Evolutionary conservation across 2,113 vertebrate genomes (phyloP).

Genomic region (Dendropsophus ebraccatus): DNA sequence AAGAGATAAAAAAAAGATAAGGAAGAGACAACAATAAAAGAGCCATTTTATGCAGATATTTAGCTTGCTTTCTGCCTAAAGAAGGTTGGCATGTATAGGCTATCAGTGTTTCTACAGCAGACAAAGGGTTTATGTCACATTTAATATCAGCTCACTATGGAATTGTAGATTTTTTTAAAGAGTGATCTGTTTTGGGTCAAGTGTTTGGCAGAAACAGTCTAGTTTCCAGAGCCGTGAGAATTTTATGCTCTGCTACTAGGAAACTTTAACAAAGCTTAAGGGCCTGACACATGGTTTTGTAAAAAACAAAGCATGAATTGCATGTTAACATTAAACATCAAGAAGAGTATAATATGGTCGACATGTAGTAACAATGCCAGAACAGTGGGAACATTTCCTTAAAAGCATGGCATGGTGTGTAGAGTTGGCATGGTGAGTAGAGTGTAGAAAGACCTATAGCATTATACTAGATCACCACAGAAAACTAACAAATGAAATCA

Average conservation of each 20-base stretch:
- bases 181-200: conserved; percentile 42
- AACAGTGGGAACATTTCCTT: conserved; percentile 24
- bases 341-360: conserved; percentile 7
- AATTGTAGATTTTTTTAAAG: conserved; percentile 7
- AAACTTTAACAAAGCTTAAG: conserved; percentile 40
- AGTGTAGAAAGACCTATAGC: background rate
- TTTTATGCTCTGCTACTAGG: conserved; percentile 43
- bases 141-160: background rate
- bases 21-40: too few species aligned
- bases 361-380: conserved; percentile 15
- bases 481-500: background rate
- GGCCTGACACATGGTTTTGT: conserved; percentile 33
- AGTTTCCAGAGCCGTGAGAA: conserved; percentile 41
- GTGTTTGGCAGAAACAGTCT: conserved; percentile 35
- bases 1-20: too few species aligned
- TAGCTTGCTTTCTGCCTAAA: background rate
- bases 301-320: conserved; percentile 39
- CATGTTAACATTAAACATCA: conserved; percentile 14
- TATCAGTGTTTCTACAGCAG: conserved; percentile 1
- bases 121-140: conserved; percentile 36
- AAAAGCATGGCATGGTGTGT: background rate
- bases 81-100: background rate
- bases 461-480: background rate
- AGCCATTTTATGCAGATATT: too few species aligned
- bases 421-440: conserved; percentile 21